These are phyloP conservation scores for Endotricha flammealis DNA, from an alignment of 2,888 invertebrate species.

Conservation along the genomic window DNA sequence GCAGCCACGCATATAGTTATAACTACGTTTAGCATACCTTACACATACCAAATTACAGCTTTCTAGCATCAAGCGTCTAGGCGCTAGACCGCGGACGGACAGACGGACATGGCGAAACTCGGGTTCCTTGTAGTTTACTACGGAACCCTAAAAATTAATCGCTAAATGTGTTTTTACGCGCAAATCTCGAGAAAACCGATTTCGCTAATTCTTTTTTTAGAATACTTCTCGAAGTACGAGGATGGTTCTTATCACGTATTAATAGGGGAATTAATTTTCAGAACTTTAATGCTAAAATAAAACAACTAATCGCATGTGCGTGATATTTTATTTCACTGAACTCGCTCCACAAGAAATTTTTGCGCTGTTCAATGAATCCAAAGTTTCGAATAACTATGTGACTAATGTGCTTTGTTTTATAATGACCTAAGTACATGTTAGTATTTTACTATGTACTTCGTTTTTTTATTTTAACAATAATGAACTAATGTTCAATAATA, in stretches of 20 bases:
- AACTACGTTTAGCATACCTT: no score
- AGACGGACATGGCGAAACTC: no score
- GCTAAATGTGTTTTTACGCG: no score
- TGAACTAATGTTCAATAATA: slow-evolving; percentile 51
- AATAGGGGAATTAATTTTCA: not conserved
- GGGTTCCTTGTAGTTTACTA: no score
- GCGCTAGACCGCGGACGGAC: no score
- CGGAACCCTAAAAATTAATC: no score
- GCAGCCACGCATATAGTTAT: no score
- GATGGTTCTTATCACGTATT: not conserved
- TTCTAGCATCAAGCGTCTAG: no score
- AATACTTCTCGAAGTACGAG: no score
- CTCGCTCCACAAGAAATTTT: slow-evolving; percentile 60
- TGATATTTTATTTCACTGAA: slow-evolving; percentile 73
- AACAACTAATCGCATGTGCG: slow-evolving; percentile 70
- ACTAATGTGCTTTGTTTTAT: slow-evolving; percentile 68
- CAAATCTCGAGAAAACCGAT: no score
- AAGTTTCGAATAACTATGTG: slow-evolving; percentile 61
- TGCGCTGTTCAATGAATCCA: slow-evolving; percentile 63
- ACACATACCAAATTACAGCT: no score
- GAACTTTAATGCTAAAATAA: slow-evolving; percentile 31
- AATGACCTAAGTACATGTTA: slow-evolving; percentile 50
- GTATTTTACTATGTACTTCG: slow-evolving; percentile 37
- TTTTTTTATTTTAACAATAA: slow-evolving; percentile 48
- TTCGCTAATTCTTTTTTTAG: no score